Percentiles rank a stretch among this genome's conserved stretches.
Conservation (phyloP, 2,888 invertebrate species). For the Nasonovia ribisnigri region DNA sequence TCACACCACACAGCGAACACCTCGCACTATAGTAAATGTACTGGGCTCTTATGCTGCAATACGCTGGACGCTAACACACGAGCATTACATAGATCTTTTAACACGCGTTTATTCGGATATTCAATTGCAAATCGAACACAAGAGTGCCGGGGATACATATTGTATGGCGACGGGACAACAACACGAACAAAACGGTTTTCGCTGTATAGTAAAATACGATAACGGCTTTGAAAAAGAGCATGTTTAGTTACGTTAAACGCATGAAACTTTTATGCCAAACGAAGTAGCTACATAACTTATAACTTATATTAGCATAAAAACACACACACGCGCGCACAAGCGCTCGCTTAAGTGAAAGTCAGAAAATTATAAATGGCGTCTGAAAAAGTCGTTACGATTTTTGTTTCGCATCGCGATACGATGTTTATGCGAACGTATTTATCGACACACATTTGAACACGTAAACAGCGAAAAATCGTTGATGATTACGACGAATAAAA, state of each 20-base stretch:
- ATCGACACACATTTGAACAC: neutral
- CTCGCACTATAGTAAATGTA: neutral
- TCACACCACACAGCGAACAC: neutral
- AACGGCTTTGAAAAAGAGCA: slow-evolving; percentile 33
- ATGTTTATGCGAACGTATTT: slow-evolving; percentile 11
- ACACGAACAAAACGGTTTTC: slow-evolving; percentile 1
- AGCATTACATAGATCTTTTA: neutral
- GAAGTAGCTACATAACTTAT: slow-evolving; percentile 19
- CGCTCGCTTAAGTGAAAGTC: neutral
- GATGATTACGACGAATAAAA: neutral
- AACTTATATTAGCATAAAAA: slow-evolving; percentile 32
- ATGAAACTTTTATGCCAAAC: slow-evolving; percentile 14
- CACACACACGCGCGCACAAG: neutral
- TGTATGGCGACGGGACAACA: neutral
- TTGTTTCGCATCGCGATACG: neutral
- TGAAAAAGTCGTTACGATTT: slow-evolving; percentile 18
- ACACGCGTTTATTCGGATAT: neutral
- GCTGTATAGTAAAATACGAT: slow-evolving; percentile 31
- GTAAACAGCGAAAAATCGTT: neutral
- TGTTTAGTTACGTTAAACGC: slow-evolving; percentile 30
- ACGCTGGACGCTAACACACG: neutral
- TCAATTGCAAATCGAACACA: neutral
- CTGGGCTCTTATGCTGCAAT: neutral
- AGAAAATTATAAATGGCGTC: neutral
- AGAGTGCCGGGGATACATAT: neutral